phyloP scores from a whole-genome alignment of 2,888 invertebrate species.

The Synanthedon vespiformis region DNA sequence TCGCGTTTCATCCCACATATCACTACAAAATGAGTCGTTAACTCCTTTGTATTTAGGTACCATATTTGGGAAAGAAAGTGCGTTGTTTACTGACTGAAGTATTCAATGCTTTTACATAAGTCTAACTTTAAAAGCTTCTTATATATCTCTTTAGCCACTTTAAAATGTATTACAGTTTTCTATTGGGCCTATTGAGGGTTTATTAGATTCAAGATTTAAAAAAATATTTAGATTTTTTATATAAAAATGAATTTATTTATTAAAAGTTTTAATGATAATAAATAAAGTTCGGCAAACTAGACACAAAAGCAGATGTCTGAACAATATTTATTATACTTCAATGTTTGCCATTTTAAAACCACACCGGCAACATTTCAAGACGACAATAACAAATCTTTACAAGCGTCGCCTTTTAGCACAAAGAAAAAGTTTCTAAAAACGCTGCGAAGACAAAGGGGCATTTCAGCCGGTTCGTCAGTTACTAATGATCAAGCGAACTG shows the following conservation, averaged over 20 bases:
- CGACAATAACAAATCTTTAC: slow-evolving; percentile 17
- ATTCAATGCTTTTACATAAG: too few species aligned
- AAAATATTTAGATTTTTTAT: not conserved
- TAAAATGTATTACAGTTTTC: too few species aligned
- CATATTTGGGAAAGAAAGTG: slow-evolving; percentile 16
- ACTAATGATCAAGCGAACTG: slow-evolving; percentile 36
- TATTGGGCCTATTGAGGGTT: too few species aligned
- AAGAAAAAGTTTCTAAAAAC: slow-evolving; percentile 16
- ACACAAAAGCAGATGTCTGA: not conserved
- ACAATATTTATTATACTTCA: not conserved
- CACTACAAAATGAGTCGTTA: slow-evolving; percentile 21
- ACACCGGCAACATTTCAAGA: not conserved
- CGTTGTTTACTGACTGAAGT: too few species aligned
- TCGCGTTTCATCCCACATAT: too few species aligned
- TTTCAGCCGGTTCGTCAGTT: slow-evolving; percentile 38
- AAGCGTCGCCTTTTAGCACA: slow-evolving; percentile 28
- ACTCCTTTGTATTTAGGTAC: slow-evolving; percentile 31
- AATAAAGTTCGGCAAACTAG: not conserved
- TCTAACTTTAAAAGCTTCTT: too few species aligned
- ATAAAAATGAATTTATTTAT: not conserved
- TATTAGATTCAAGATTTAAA: too few species aligned
- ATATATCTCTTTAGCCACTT: too few species aligned
- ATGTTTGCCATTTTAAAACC: not conserved
- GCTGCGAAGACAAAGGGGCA: slow-evolving; percentile 38
- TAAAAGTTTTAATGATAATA: not conserved